Evolutionary conservation across 2,113 vertebrate genomes (phyloP), one percentile per base, ranked within the genome.

Genomic region (Oryzias curvinotus): DNA sequence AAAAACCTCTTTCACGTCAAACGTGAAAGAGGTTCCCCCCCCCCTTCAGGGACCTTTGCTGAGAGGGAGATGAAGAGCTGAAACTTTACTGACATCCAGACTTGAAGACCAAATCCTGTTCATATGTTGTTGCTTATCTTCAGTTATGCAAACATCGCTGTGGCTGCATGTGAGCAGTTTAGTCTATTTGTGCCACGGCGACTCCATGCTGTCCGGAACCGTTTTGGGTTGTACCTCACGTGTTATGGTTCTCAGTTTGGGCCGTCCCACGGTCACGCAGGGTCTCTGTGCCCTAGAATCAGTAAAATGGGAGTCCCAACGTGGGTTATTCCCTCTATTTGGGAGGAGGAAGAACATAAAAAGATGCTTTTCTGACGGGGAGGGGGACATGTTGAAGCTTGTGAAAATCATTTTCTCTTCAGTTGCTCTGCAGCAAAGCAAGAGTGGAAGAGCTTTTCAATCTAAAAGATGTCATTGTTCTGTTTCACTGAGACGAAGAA

Each of bases 101-200:
- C 80, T 82, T 81, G 83, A 87, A 85, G 78, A 85, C 78, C 87
- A 85, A 87, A 85, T 71, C 59, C 75, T 83, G 74, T 74, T 81
- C 14, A 51, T 66, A 69, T 73, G 63, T 62, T 60, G 52, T 69
- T 54, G 77, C 63, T 64, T 57, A 50, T 80, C 36, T 55, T 3
- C 3, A 47, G 49, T 62, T 66, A 55, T 76, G 66, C 47, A 64
- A 63, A 75, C 52, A 49, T 65, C 48, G 50, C 45, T 52, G 65
- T 52, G 62, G 55, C 53, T 64, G 55, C 61, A 5, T 62, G 81
- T 61, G 47, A 63, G 66, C 54, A 41, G 26, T 72, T 50, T 72
- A 57, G 47, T 66, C 53, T 77, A 47, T 55, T 63, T 25, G 52
- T 74, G 57, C 49, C 75, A 71, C 57, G 66, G 41, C 78, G n/a